These are phyloP conservation scores for Dastarcus helophoroides DNA, from an alignment of 2,888 invertebrate species.

Conservation along the genomic window DNA sequence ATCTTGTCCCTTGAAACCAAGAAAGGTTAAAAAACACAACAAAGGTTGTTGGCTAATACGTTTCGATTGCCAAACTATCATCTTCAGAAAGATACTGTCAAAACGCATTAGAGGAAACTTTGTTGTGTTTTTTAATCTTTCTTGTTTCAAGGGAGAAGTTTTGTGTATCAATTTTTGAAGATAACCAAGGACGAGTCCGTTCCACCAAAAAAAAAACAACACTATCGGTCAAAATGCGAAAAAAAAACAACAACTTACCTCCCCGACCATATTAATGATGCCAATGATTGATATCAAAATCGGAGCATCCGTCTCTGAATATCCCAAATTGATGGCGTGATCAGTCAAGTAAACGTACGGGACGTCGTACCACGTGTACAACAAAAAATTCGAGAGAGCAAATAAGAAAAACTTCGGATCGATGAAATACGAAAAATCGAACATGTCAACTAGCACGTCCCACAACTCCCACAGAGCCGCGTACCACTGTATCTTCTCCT, in stretches of 20 bases:
- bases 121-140: too few relatives aligned
- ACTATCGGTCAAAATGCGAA: too few relatives aligned
- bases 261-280: slow-evolving; percentile 77
- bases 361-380: slow-evolving; percentile 89
- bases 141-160: too few relatives aligned
- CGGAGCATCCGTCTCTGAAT: slow-evolving; percentile 60
- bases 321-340: slow-evolving; percentile 56
- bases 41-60: too few relatives aligned
- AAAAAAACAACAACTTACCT: slow-evolving; percentile 57
- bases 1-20: too few relatives aligned
- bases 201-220: too few relatives aligned
- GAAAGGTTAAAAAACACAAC: too few relatives aligned
- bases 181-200: neutral
- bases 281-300: slow-evolving; percentile 80
- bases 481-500: slow-evolving; percentile 65
- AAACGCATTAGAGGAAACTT: too few relatives aligned
- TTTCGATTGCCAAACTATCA: too few relatives aligned
- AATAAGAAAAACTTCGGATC: slow-evolving; percentile 67
- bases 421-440: slow-evolving; percentile 70
- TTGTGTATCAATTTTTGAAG: too few relatives aligned
- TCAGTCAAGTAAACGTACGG: slow-evolving; percentile 87
- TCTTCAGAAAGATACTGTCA: too few relatives aligned
- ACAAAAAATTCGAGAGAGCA: slow-evolving; percentile 75
- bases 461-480: slow-evolving; percentile 66
- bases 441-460: slow-evolving; percentile 63